Percentiles rank a stretch among this genome's conserved stretches.
phyloP scores from a whole-genome alignment of 2,888 invertebrate genomes.

The Calephelis perditalis region DNA sequence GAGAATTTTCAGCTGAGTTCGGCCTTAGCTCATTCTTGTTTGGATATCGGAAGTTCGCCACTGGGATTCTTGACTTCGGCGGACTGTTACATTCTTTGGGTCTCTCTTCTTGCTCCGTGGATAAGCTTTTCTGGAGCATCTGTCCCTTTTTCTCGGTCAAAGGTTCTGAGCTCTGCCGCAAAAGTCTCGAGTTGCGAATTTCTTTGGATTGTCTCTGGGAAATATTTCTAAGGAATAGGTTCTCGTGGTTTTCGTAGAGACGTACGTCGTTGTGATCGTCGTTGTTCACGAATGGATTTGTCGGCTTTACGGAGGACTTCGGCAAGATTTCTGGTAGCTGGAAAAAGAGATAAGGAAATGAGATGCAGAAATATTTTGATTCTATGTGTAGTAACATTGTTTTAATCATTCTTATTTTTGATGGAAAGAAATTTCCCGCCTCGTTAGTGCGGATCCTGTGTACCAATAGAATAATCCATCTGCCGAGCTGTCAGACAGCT shows the following conservation, averaged over 20 bases:
- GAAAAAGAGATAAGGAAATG: conserved; percentile 12
- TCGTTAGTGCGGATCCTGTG: too few relatives aligned
- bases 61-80: conserved; percentile 53
- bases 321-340: conserved; percentile 68
- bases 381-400: too few relatives aligned
- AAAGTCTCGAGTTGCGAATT: conserved; percentile 50
- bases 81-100: conserved; percentile 33
- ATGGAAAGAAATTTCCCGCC: too few relatives aligned
- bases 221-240: conserved; percentile 59
- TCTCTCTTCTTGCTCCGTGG: conserved; percentile 54
- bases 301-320: conserved; percentile 43
- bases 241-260: conserved; percentile 67
- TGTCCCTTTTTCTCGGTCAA: conserved; percentile 49
- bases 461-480: too few relatives aligned
- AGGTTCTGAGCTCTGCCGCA: conserved; percentile 66
- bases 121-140: conserved; percentile 57
- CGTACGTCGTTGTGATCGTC: conserved; percentile 47
- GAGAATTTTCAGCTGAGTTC: conserved; percentile 55
- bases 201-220: conserved; percentile 66
- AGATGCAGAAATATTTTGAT: neutral
- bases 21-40: conserved; percentile 56
- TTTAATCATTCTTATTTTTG: too few relatives aligned
- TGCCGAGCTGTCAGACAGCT: too few relatives aligned
- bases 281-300: conserved; percentile 56
- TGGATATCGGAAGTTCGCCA: conserved; percentile 68